Conservation (phyloP, 2,888 invertebrate genomes). For the Meta bourneti region DNA sequence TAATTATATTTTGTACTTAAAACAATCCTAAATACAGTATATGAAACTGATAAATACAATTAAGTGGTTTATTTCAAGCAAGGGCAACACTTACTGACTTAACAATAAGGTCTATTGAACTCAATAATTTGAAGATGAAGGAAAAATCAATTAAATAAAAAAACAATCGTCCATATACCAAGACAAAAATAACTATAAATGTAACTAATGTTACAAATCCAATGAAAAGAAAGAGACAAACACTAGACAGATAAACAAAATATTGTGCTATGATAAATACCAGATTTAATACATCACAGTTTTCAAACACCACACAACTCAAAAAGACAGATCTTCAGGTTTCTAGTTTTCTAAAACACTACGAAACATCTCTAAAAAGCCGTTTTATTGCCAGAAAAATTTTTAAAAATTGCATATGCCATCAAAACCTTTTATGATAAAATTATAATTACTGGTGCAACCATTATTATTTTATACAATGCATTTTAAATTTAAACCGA, state of each 20-base stretch:
- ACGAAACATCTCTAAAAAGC: background rate
- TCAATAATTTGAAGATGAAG: too few species aligned
- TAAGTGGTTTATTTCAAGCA: too few species aligned
- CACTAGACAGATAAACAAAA: background rate
- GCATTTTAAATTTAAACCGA: background rate
- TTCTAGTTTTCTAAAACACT: background rate
- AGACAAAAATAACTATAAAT: too few species aligned
- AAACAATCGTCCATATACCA: too few species aligned
- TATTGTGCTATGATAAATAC: conserved; percentile 39
- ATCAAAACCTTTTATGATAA: background rate
- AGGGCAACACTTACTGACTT: too few species aligned
- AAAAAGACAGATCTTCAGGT: conserved; percentile 10
- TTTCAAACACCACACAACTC: background rate
- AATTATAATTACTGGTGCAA: background rate
- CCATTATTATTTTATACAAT: background rate
- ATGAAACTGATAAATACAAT: too few species aligned
- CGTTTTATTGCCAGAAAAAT: background rate
- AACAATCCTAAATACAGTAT: too few species aligned
- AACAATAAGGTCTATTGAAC: too few species aligned
- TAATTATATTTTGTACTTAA: too few species aligned
- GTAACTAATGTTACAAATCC: too few species aligned
- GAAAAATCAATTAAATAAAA: too few species aligned
- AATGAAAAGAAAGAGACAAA: too few species aligned
- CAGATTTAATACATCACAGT: conserved; percentile 36
- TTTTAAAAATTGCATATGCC: background rate